A percentile compares a stretch with the other conserved stretches of the same genome.
These are phyloP conservation scores for Falco concolor DNA, from an alignment of 2,797 vertebrate genomes.

Conservation along the genomic window DNA sequence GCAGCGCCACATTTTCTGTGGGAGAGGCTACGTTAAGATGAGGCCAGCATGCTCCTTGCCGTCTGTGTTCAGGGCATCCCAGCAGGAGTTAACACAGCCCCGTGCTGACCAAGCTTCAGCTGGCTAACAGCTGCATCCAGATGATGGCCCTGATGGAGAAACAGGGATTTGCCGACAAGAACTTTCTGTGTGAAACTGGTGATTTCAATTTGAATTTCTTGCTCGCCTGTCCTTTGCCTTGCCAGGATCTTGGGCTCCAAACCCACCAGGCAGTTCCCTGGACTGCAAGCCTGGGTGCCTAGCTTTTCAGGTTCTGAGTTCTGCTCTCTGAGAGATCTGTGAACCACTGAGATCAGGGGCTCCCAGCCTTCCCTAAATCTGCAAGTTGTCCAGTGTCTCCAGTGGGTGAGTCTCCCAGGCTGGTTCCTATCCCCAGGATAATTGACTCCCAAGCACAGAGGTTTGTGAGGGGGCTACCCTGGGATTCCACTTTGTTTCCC, in stretches of 20 bases:
- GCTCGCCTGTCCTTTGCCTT: not conserved
- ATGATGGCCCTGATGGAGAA: accelerated
- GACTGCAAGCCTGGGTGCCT: not conserved
- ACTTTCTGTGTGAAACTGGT: not conserved
- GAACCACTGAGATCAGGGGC: not conserved
- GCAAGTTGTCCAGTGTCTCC: not conserved
- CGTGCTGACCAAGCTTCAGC: not conserved
- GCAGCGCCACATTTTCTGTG: not conserved
- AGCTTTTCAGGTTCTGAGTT: not conserved
- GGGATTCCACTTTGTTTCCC: not conserved
- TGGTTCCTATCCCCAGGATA: not conserved
- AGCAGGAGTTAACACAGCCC: not conserved
- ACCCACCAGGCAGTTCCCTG: not conserved
- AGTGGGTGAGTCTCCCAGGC: not conserved
- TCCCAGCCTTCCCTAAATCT: not conserved
- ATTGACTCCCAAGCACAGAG: not conserved
- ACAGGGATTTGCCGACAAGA: not conserved
- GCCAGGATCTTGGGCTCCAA: not conserved
- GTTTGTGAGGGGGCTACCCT: not conserved
- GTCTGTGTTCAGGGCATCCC: not conserved
- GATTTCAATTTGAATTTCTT: not conserved
- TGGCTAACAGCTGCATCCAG: not conserved
- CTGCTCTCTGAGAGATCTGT: not conserved
- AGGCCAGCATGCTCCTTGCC: not conserved
- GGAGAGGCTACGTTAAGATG: not conserved